Evolutionary conservation across 2,113 vertebrate genomes (phyloP).

Genomic region (Geothlypis trichas): DNA sequence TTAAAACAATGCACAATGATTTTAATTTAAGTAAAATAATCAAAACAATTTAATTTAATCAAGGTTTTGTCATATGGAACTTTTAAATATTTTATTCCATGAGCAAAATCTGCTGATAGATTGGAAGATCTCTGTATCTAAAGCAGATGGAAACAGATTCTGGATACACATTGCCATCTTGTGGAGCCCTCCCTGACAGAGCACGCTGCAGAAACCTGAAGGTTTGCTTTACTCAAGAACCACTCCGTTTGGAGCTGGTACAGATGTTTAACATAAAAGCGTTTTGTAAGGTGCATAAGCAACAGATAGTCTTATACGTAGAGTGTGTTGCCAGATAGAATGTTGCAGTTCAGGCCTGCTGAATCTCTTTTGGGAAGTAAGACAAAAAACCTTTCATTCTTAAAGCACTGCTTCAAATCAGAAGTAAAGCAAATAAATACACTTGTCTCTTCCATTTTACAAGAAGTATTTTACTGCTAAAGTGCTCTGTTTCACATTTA

Average conservation of each 20-base stretch:
- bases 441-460: background rate
- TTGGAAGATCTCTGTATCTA: background rate
- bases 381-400: background rate
- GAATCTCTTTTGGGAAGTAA: background rate
- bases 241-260: accelerated
- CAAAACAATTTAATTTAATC: constrained; percentile 15
- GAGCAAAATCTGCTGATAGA: background rate
- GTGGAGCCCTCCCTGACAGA: background rate
- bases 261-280: background rate
- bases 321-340: background rate
- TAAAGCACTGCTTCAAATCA: background rate
- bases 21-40: constrained; percentile 49
- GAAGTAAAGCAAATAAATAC: background rate
- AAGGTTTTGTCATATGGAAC: background rate
- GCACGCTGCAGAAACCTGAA: background rate
- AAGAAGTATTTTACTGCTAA: background rate
- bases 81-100: background rate
- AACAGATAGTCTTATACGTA: background rate
- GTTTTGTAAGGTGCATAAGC: background rate
- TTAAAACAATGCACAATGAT: background rate
- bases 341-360: background rate
- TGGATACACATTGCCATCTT: constrained; percentile 65
- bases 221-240: background rate
- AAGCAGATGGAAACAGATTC: background rate
- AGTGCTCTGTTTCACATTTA: background rate